phyloP scores from a whole-genome alignment of 2,797 vertebrate genomes.

The Spheniscus humboldti region DNA sequence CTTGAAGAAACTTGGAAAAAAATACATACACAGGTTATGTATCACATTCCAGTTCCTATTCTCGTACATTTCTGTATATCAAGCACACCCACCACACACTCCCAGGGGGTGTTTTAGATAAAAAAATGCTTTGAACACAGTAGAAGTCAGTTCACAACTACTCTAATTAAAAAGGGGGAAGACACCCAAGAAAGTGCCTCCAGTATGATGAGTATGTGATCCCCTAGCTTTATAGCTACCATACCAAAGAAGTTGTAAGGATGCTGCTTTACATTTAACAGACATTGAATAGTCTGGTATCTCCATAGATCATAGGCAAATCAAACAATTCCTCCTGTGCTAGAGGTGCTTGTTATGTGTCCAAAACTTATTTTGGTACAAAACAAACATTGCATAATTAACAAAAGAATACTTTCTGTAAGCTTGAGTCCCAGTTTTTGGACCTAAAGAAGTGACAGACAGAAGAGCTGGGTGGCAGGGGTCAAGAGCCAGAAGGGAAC shows the following conservation, averaged over 20 bases:
- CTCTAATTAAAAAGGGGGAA: not conserved
- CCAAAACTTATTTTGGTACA: not conserved
- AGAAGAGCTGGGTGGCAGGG: rapidly evolving
- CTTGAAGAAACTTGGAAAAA: not conserved
- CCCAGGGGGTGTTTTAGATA: not conserved
- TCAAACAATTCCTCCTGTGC: not conserved
- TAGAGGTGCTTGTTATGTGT: not conserved
- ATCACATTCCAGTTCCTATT: not conserved
- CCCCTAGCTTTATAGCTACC: not conserved
- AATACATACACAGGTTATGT: not conserved
- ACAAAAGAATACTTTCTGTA: not conserved
- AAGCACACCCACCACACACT: not conserved
- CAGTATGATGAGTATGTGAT: not conserved
- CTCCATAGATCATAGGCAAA: not conserved
- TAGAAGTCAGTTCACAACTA: not conserved
- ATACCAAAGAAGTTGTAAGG: not conserved
- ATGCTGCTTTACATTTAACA: not conserved
- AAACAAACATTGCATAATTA: not conserved
- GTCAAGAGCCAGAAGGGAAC: not conserved
- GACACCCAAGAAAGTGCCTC: not conserved
- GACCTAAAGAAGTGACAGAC: not conserved
- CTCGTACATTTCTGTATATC: not conserved
- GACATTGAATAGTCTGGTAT: not conserved
- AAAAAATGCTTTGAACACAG: not conserved
- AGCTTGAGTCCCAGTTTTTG: not conserved